phyloP scores from a whole-genome alignment of 1,140 invertebrate species.

The Tetranychus urticae region DNA sequence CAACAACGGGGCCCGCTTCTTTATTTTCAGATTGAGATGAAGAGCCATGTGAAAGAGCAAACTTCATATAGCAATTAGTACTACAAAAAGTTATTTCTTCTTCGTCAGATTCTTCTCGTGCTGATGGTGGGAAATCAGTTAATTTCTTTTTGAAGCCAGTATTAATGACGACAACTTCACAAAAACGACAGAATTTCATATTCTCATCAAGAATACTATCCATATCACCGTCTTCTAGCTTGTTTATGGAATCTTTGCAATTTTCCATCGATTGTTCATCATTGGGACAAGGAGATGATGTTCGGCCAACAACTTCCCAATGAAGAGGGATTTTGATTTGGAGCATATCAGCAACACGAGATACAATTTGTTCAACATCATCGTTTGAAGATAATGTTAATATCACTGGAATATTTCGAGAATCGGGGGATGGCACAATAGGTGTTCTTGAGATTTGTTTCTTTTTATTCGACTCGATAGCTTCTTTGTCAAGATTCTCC shows the following conservation, averaged over 20 bases:
- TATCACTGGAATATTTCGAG: slow-evolving; percentile 71
- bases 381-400: slow-evolving; percentile 71
- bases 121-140: slow-evolving; percentile 37
- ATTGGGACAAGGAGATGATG: slow-evolving; percentile 31
- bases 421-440: slow-evolving; percentile 36
- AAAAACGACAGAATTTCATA: slow-evolving; percentile 70
- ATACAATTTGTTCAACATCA: slow-evolving; percentile 67
- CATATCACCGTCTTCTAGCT: not conserved
- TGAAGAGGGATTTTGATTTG: slow-evolving; percentile 62
- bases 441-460: slow-evolving; percentile 20
- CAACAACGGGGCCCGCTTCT: not conserved
- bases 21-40: slow-evolving; percentile 16
- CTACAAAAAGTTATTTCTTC: slow-evolving; percentile 40
- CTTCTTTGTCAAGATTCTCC: slow-evolving; percentile 3
- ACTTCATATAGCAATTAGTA: slow-evolving; percentile 55
- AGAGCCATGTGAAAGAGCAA: slow-evolving; percentile 35
- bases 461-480: not conserved
- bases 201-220: slow-evolving; percentile 39
- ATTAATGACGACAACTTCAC: slow-evolving; percentile 63
- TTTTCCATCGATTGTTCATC: slow-evolving; percentile 46
- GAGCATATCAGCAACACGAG: slow-evolving; percentile 67
- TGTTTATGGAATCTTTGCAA: slow-evolving; percentile 17
- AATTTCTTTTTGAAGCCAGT: slow-evolving; percentile 45
- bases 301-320: slow-evolving; percentile 57
- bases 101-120: not conserved